Conservation (phyloP, 37 sponge, comb jelly and placozoan genomes). For the Halichondria panicea region DNA sequence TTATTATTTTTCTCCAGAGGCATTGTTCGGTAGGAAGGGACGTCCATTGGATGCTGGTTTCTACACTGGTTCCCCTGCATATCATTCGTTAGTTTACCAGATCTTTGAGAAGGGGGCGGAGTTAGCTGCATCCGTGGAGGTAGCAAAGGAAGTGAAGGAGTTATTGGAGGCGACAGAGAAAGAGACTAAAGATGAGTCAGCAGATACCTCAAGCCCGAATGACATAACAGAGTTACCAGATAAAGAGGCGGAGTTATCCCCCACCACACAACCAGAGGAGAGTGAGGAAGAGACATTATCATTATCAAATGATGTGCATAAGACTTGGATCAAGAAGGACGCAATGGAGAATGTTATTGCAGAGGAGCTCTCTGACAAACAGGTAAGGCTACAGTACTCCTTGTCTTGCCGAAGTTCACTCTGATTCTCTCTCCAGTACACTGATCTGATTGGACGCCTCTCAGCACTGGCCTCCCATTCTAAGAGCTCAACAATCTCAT, state of each 20-base stretch:
- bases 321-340: constrained; percentile 32
- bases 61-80: constrained; percentile 75
- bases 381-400: constrained; percentile 5
- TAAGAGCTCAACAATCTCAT: background rate
- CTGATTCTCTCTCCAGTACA: constrained; percentile 20
- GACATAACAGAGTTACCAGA: background rate
- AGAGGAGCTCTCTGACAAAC: constrained; percentile 51
- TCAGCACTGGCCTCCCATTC: constrained; percentile 6
- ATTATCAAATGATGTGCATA: background rate
- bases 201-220: background rate
- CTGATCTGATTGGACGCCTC: constrained; percentile 40
- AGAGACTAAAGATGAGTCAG: no score
- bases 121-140: background rate
- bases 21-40: constrained; percentile 17
- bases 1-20: background rate
- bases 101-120: background rate
- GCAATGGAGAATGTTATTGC: constrained; percentile 13
- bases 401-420: background rate
- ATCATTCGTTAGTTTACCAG: constrained; percentile 44
- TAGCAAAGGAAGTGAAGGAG: background rate
- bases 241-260: no score
- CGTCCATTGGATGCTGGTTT: constrained; percentile 76
- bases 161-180: background rate
- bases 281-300: background rate
- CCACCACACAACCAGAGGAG: no score